These are phyloP conservation scores for Sycophaga agraensis DNA, from an alignment of 1,140 invertebrate genomes.

Conservation along the genomic window DNA sequence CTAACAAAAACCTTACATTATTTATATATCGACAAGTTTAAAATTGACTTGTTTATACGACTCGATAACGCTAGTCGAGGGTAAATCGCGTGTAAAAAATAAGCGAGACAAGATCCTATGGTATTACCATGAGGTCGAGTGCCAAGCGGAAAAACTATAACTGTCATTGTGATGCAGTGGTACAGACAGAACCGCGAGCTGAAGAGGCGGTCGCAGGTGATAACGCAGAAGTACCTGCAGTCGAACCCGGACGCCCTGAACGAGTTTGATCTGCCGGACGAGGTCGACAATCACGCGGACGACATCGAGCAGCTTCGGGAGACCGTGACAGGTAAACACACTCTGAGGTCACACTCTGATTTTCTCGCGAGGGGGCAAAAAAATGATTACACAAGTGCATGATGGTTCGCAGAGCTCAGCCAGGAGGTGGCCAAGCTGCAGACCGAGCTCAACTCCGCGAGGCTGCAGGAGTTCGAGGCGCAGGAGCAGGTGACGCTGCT, in stretches of 20 bases:
- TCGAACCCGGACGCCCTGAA: constrained; percentile 44
- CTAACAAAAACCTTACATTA: no score
- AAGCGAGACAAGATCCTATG: no score
- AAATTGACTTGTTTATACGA: no score
- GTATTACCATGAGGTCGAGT: no score
- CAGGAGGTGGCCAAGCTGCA: constrained; percentile 66
- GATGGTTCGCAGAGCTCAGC: constrained; percentile 67
- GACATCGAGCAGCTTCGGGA: constrained; percentile 69
- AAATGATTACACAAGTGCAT: no score
- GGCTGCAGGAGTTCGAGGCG: constrained; percentile 70
- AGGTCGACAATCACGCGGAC: constrained; percentile 62
- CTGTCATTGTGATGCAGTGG: no score
- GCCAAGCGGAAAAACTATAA: no score
- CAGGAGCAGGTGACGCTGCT: constrained; percentile 61
- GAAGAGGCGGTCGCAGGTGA: constrained; percentile 65
- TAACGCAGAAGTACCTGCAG: constrained; percentile 61
- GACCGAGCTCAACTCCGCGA: constrained; percentile 65
- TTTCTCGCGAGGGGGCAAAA: no score
- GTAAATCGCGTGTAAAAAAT: no score
- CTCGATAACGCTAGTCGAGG: no score
- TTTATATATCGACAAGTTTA: no score
- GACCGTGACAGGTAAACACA: constrained; percentile 59
- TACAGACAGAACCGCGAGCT: constrained; percentile 73
- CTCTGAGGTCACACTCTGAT: no score
- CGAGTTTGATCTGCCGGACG: constrained; percentile 48